phyloP scores from a whole-genome alignment of 1,140 invertebrate species.

The Carposina sasakii region DNA sequence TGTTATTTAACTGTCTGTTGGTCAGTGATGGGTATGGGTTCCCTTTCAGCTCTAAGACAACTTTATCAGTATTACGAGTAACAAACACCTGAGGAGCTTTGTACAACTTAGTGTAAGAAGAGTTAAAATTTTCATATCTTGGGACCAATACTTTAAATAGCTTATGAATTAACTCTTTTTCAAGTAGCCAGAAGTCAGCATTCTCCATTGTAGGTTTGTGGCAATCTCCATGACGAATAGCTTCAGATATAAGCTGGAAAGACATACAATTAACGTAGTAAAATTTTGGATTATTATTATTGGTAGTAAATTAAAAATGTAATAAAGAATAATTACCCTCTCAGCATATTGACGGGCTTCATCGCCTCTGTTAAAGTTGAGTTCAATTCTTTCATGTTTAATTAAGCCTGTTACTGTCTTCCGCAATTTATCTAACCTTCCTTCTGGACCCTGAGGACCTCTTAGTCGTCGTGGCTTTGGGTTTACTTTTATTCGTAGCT shows the following conservation, averaged over 20 bases:
- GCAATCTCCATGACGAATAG: constrained; percentile 87
- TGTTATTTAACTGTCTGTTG: constrained; percentile 73
- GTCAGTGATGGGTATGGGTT: constrained; percentile 77
- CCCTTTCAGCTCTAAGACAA: constrained; percentile 87
- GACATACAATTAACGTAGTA: constrained; percentile 18
- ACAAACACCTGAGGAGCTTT: constrained; percentile 79
- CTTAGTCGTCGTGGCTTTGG: constrained; percentile 76
- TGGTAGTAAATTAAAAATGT: too few relatives aligned
- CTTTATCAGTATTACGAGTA: constrained; percentile 63
- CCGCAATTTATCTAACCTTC: constrained; percentile 82
- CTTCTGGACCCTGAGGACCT: constrained; percentile 80
- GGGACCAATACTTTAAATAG: constrained; percentile 94
- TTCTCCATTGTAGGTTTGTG: constrained; percentile 91
- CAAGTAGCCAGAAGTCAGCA: constrained; percentile 90
- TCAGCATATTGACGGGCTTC: constrained; percentile 93
- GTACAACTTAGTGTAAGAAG: constrained; percentile 82
- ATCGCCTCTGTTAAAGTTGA: constrained; percentile 82
- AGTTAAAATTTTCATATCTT: constrained; percentile 80
- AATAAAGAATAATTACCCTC: constrained; percentile 76
- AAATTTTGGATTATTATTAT: background rate
- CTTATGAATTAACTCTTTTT: constrained; percentile 93
- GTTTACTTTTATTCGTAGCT: constrained; percentile 78
- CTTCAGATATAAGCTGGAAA: constrained; percentile 91
- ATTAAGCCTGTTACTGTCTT: constrained; percentile 89
- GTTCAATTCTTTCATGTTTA: constrained; percentile 91